Percentiles rank a stretch among this genome's conserved stretches.
Evolutionary conservation across 2,113 vertebrate species (phyloP).

Genomic region (Zapus hudsonius): DNA sequence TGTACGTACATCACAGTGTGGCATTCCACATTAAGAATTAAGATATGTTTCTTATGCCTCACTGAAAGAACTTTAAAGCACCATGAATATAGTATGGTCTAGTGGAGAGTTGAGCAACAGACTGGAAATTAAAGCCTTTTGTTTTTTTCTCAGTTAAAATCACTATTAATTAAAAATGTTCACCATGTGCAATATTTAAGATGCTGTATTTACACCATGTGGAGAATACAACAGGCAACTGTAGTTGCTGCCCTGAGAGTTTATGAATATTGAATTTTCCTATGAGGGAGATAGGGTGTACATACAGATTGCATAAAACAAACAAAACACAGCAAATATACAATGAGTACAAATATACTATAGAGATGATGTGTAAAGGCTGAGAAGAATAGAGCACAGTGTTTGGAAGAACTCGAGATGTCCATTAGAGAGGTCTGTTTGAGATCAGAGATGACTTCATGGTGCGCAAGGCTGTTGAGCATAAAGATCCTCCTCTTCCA

Average conservation of each 20-base stretch:
- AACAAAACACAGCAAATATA: not conserved
- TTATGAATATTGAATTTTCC: conserved; percentile 47
- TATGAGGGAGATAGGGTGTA: not conserved
- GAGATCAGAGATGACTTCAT: not conserved
- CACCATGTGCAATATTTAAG: not conserved
- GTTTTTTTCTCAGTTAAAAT: conserved; percentile 53
- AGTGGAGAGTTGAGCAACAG: conserved; percentile 51
- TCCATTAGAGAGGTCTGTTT: not conserved
- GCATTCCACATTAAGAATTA: conserved; percentile 58
- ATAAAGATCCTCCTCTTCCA: not conserved
- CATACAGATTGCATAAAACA: conserved; percentile 40
- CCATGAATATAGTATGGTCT: conserved; percentile 42
- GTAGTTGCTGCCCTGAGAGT: conserved; percentile 4
- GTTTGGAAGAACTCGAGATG: conserved; percentile 24
- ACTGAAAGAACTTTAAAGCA: conserved; percentile 63
- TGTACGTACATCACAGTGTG: conserved; percentile 22
- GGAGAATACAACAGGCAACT: not conserved
- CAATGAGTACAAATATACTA: not conserved
- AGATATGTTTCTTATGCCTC: conserved; percentile 40
- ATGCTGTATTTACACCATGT: not conserved
- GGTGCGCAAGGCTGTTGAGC: not conserved
- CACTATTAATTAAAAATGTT: conserved; percentile 35
- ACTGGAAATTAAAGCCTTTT: conserved; percentile 57
- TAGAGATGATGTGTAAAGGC: not conserved
- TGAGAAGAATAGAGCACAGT: not conserved